A percentile compares a stretch with the other conserved stretches of the same genome.
phyloP scores from a whole-genome alignment of 1,140 invertebrate species.

The Bursaphelenchus mucronatus region DNA sequence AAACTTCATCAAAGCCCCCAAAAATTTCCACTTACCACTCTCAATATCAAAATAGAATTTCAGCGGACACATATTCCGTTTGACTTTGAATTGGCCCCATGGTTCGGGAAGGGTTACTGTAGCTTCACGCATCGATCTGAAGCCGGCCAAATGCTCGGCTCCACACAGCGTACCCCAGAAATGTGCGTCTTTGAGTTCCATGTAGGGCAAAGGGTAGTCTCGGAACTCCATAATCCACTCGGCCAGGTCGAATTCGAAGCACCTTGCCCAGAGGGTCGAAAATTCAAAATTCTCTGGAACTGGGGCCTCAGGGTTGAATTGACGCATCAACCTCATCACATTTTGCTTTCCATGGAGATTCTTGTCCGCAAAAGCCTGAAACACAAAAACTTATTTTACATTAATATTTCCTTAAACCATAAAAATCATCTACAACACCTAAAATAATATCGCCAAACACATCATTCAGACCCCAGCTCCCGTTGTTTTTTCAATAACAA shows the following conservation, averaged over 20 bases:
- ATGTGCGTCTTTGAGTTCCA: conserved; percentile 75
- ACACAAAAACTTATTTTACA: conserved; percentile 61
- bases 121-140: conserved; percentile 42
- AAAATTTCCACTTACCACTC: conserved; percentile 65
- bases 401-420: too few relatives aligned
- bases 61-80: conserved; percentile 79
- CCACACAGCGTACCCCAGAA: conserved; percentile 83
- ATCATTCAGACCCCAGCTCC: too few relatives aligned
- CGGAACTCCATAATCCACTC: conserved; percentile 81
- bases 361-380: conserved; percentile 80
- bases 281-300: conserved; percentile 78
- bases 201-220: conserved; percentile 84
- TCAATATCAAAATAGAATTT: conserved; percentile 98
- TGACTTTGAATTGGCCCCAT: conserved; percentile 63
- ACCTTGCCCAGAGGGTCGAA: conserved; percentile 83
- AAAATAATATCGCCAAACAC: too few relatives aligned
- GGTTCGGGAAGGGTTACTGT: conserved; percentile 64
- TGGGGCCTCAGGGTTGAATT: conserved; percentile 74
- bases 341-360: conserved; percentile 77
- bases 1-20: too few relatives aligned
- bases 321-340: conserved; percentile 70
- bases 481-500: too few relatives aligned
- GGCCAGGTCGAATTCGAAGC: conserved; percentile 73
- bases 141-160: conserved; percentile 74
- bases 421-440: too few relatives aligned